Evolutionary conservation across 2,888 invertebrate species (phyloP).

Genomic region (Plutella xylostella): DNA sequence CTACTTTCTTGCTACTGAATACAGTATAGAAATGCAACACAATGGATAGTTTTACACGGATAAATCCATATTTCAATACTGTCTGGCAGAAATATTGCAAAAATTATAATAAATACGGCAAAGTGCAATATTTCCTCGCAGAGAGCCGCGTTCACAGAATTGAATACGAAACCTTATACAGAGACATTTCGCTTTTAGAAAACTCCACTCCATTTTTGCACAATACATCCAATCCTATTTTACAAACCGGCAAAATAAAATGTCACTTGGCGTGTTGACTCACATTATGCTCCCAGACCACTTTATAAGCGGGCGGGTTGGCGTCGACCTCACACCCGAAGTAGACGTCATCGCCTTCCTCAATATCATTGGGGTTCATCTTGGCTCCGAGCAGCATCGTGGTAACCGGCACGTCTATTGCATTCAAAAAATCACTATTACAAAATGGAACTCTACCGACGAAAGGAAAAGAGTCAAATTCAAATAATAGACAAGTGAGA

Average conservation of each 20-base stretch:
- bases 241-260: conserved; percentile 8
- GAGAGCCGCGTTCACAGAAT: too few species aligned
- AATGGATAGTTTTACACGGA: too few species aligned
- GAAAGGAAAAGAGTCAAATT: neutral
- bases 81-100: too few species aligned
- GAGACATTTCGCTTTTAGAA: too few species aligned
- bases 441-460: neutral
- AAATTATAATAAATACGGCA: too few species aligned
- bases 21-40: too few species aligned
- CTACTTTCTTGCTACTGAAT: too few species aligned
- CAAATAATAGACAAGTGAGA: neutral
- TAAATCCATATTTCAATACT: too few species aligned
- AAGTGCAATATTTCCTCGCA: too few species aligned
- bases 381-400: conserved; percentile 52
- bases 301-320: conserved; percentile 64
- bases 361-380: conserved; percentile 64
- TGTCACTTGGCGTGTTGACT: conserved; percentile 26
- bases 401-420: conserved; percentile 51
- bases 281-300: conserved; percentile 65
- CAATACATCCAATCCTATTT: too few species aligned
- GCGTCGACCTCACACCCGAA: conserved; percentile 61
- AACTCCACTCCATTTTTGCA: neutral
- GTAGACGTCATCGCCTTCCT: conserved; percentile 64
- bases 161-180: neutral
- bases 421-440: neutral